These are phyloP conservation scores for Trematomus bernacchii DNA, from an alignment of 2,797 vertebrate genomes.

Conservation along the genomic window DNA sequence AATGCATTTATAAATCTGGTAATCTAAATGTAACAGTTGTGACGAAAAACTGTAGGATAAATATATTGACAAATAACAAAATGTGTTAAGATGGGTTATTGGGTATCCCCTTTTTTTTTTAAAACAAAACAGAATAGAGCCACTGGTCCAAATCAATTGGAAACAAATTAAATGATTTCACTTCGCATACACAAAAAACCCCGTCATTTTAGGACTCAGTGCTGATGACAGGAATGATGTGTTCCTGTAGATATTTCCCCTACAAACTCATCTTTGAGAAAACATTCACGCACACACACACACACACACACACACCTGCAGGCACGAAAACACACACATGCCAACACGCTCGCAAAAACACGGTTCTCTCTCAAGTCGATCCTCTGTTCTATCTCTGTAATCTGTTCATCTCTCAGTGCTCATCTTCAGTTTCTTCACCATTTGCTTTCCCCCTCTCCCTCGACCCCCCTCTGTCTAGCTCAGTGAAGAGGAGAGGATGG, in stretches of 20 bases:
- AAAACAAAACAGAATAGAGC: neutral
- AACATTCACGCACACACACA: slow-evolving; percentile 22
- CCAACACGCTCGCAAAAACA: slow-evolving; percentile 21
- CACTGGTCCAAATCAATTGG: slow-evolving; percentile 1
- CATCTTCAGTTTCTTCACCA: slow-evolving; percentile 65
- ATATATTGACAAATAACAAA: neutral
- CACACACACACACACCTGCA: slow-evolving; percentile 32
- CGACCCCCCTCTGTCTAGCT: slow-evolving; percentile 62
- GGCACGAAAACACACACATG: slow-evolving; percentile 30
- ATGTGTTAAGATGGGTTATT: neutral
- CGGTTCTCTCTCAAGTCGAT: slow-evolving; percentile 52
- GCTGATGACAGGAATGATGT: slow-evolving; percentile 13
- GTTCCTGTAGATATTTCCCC: slow-evolving; percentile 25
- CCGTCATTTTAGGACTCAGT: slow-evolving; percentile 3
- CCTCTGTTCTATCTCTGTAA: slow-evolving; percentile 61
- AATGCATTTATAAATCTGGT: neutral
- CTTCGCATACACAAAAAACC: slow-evolving; percentile 7
- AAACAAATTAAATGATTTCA: slow-evolving; percentile 20
- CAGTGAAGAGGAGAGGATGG: slow-evolving; percentile 84
- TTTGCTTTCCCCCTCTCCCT: slow-evolving; percentile 64
- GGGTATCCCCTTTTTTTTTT: neutral
- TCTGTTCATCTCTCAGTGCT: slow-evolving; percentile 67
- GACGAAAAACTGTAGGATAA: neutral
- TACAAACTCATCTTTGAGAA: slow-evolving; percentile 30
- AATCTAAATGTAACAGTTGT: neutral